These are phyloP conservation scores for Prunella himalayana DNA, from an alignment of 2,113 vertebrate genomes.

Conservation along the genomic window DNA sequence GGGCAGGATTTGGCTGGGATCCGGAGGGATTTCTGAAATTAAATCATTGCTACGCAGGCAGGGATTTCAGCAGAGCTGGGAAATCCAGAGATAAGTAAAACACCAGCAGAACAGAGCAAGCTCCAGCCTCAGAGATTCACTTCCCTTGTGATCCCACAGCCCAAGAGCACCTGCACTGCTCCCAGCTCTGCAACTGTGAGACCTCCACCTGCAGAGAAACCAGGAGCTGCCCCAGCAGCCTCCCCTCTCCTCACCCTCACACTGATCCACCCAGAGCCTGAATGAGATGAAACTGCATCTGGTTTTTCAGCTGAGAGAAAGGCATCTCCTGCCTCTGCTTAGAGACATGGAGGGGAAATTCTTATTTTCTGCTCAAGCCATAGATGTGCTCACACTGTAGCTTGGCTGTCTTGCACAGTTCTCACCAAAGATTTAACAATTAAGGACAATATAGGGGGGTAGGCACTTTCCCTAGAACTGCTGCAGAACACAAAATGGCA, in stretches of 20 bases:
- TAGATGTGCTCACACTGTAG: neutral
- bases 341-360: neutral
- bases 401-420: neutral
- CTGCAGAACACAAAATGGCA: neutral
- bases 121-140: neutral
- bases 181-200: neutral
- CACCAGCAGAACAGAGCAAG: neutral
- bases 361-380: neutral
- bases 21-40: slow-evolving; percentile 16
- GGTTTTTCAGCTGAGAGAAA: neutral
- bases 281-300: neutral
- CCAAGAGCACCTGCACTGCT: neutral
- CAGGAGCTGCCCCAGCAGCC: neutral
- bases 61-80: slow-evolving; percentile 28
- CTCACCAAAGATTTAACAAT: neutral
- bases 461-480: neutral
- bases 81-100: slow-evolving; percentile 32
- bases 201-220: neutral
- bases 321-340: neutral
- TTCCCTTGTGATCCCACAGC: neutral
- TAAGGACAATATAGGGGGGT: neutral
- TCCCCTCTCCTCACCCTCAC: neutral
- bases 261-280: neutral
- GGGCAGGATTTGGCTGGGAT: slow-evolving; percentile 14
- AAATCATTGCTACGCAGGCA: neutral